Evolutionary conservation across 2,888 invertebrate species (phyloP).

Genomic region (Drosophila mayaguana): DNA sequence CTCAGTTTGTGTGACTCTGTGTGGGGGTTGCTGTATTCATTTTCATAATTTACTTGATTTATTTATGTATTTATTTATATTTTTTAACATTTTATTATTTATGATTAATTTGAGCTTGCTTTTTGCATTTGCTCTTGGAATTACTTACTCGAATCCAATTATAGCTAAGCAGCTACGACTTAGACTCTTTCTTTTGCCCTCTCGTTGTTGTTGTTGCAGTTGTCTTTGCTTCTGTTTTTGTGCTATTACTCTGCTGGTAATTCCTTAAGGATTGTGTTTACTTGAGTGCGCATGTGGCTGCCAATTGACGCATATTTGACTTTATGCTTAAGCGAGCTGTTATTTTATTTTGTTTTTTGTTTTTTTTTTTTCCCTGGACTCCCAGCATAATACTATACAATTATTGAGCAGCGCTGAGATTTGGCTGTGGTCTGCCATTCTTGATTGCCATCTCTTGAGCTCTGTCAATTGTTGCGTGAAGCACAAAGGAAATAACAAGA

Average conservation of each 20-base stretch:
- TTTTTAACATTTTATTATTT: constrained; percentile 59
- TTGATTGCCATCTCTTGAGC: constrained; percentile 72
- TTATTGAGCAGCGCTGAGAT: constrained; percentile 70
- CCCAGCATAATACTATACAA: constrained; percentile 61
- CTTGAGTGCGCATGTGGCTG: constrained; percentile 79
- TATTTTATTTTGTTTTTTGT: constrained; percentile 2
- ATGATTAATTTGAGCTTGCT: constrained; percentile 45
- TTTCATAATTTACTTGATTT: constrained; percentile 34
- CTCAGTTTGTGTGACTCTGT: constrained; percentile 1
- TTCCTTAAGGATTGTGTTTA: constrained; percentile 79
- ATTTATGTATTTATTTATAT: too few species aligned
- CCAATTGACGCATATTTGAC: constrained; percentile 79
- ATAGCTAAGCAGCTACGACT: constrained; percentile 63
- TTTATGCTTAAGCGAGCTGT: constrained; percentile 53
- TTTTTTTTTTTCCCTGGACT: constrained; percentile 3
- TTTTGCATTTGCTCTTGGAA: constrained; percentile 13
- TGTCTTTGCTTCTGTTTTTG: constrained; percentile 20
- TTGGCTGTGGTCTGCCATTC: constrained; percentile 36
- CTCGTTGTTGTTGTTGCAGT: not conserved
- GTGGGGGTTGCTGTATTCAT: constrained; percentile 49
- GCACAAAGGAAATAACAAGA: constrained; percentile 35
- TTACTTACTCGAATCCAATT: constrained; percentile 60
- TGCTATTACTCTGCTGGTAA: constrained; percentile 71
- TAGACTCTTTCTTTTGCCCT: constrained; percentile 16
- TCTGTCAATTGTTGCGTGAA: constrained; percentile 60